Evolutionary conservation across 2,888 invertebrate species (phyloP).

Genomic region (Nemoura dubitans): DNA sequence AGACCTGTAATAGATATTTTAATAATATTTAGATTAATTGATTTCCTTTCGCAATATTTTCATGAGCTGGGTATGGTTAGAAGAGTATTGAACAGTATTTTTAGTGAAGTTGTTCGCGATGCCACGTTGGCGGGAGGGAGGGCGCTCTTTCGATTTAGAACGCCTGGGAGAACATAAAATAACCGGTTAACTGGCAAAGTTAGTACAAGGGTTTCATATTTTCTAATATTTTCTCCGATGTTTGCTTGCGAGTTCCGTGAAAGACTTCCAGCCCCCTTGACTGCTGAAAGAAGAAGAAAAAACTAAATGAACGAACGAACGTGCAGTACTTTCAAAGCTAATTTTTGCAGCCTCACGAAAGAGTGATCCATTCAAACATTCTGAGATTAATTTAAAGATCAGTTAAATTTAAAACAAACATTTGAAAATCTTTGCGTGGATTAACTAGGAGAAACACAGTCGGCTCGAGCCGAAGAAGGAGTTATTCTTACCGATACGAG

Average conservation of each 20-base stretch:
- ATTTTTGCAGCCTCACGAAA: slow-evolving; percentile 21
- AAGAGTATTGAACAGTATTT: neutral
- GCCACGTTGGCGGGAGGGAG: neutral
- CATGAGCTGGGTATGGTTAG: neutral
- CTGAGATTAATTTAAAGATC: slow-evolving; percentile 31
- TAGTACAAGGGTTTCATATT: slow-evolving; percentile 12
- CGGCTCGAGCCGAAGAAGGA: neutral
- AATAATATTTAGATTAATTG: neutral
- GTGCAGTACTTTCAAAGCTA: neutral
- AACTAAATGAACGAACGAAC: neutral
- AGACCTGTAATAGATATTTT: neutral
- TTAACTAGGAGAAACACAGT: neutral
- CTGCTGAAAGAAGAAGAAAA: neutral
- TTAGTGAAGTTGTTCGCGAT: neutral
- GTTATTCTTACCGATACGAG: too few relatives aligned
- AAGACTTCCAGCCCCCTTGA: neutral
- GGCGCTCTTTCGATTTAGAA: neutral
- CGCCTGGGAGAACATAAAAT: neutral
- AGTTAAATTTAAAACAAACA: slow-evolving; percentile 25
- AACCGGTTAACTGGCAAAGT: neutral
- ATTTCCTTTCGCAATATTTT: neutral
- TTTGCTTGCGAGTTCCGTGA: neutral
- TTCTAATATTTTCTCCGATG: neutral
- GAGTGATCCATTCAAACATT: slow-evolving; percentile 14
- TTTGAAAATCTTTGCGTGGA: neutral